Conservation (phyloP, 2,797 vertebrate species). For the Buphagus erythrorhynchus region DNA sequence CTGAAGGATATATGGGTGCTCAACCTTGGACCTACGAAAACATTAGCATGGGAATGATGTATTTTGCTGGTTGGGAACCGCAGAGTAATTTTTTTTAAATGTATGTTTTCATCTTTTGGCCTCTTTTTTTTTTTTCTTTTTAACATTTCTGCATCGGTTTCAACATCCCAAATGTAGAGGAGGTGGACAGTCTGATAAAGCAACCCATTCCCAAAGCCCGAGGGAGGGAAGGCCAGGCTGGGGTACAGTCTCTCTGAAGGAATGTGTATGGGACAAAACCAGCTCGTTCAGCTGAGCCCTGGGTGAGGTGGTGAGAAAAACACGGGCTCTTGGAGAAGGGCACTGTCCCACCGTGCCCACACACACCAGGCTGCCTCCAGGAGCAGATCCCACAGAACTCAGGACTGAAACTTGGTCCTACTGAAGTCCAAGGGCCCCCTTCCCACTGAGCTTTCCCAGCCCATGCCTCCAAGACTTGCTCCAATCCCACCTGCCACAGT, state of each 20-base stretch:
- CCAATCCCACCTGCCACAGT: constrained; percentile 50
- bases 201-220: not conserved
- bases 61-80: not conserved
- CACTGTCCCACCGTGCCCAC: not conserved
- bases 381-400: not conserved
- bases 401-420: not conserved
- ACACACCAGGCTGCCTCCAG: not conserved
- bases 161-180: not conserved
- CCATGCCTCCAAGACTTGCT: not conserved
- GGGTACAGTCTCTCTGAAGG: not conserved
- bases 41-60: not conserved
- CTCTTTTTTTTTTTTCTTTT: not conserved
- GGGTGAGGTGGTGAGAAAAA: not conserved
- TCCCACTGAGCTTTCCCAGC: not conserved
- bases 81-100: not conserved
- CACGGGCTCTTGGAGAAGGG: not conserved
- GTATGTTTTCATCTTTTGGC: not conserved
- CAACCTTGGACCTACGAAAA: not conserved
- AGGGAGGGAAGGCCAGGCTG: not conserved
- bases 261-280: not conserved
- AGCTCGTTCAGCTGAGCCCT: not conserved
- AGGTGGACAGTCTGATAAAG: not conserved
- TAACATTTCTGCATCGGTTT: not conserved
- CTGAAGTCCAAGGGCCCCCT: not conserved
- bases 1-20: not conserved